phyloP scores from a whole-genome alignment of 2,113 vertebrate genomes.

The Oncorhynchus mykiss region DNA sequence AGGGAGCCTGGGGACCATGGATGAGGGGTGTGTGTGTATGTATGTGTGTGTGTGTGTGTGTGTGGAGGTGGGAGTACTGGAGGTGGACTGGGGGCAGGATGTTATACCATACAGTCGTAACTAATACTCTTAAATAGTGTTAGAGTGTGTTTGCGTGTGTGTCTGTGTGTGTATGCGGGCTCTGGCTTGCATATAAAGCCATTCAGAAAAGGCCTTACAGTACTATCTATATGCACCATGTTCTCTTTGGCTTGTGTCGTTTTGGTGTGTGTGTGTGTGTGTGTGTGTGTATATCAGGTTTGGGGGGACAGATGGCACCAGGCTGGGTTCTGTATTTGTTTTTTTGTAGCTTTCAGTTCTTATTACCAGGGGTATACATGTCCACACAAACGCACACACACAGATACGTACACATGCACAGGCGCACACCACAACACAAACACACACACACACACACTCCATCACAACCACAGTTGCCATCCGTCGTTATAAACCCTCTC shows the following conservation, averaged over 20 bases:
- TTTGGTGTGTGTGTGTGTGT: not conserved
- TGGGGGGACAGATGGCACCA: conserved; percentile 57
- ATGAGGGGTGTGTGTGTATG: conserved; percentile 2
- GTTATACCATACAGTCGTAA: conserved; percentile 42
- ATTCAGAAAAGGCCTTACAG: not conserved
- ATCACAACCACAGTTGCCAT: not conserved
- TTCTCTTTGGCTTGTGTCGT: not conserved
- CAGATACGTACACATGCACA: not conserved
- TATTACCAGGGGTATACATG: conserved; percentile 25
- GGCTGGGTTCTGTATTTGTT: conserved; percentile 30
- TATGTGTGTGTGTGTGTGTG: not conserved
- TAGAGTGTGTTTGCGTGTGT: not conserved
- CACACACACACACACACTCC: conserved; percentile 2
- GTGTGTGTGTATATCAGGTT: conserved; percentile 55
- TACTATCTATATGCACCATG: not conserved
- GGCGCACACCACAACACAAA: conserved; percentile 8
- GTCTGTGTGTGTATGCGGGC: not conserved
- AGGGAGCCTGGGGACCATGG: conserved; percentile 66
- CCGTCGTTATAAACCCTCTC: not conserved
- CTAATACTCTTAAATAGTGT: conserved; percentile 46
- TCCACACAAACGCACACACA: conserved; percentile 11
- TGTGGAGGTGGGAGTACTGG: not conserved
- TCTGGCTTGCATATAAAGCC: not conserved
- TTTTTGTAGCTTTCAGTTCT: conserved; percentile 37
- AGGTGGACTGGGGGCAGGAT: conserved; percentile 38